phyloP scores from a whole-genome alignment of 2,113 vertebrate species.

The Dipodomys ordii region DNA sequence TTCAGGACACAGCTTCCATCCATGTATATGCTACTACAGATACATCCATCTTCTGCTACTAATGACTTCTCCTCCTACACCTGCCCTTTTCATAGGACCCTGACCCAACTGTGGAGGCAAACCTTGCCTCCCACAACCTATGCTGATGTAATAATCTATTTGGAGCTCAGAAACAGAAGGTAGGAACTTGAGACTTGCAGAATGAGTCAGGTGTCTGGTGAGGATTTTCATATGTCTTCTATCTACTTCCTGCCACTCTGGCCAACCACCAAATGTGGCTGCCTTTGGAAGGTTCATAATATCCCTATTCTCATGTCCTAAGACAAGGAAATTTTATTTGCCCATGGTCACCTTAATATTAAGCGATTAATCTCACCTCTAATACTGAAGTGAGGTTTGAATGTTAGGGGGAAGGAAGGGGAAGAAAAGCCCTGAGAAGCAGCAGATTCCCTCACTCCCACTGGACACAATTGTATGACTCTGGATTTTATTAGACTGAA shows the following conservation, averaged over 20 bases:
- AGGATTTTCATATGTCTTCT: background rate
- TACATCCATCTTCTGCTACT: background rate
- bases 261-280: background rate
- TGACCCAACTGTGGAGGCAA: background rate
- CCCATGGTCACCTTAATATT: background rate
- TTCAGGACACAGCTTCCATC: background rate
- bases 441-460: background rate
- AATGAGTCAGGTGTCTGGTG: background rate
- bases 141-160: background rate
- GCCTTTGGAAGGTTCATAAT: fast-evolving
- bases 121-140: fast-evolving
- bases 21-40: too few relatives aligned
- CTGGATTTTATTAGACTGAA: background rate
- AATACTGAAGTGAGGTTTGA: background rate
- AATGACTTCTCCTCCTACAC: background rate
- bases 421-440: background rate
- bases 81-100: background rate
- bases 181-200: too few relatives aligned
- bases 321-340: background rate
- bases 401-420: background rate
- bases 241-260: background rate
- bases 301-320: background rate
- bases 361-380: background rate
- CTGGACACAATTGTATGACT: background rate
- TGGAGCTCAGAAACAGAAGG: background rate